phyloP scores from a whole-genome alignment of 2,888 invertebrate species.

The Sphaeridia pumilis region DNA sequence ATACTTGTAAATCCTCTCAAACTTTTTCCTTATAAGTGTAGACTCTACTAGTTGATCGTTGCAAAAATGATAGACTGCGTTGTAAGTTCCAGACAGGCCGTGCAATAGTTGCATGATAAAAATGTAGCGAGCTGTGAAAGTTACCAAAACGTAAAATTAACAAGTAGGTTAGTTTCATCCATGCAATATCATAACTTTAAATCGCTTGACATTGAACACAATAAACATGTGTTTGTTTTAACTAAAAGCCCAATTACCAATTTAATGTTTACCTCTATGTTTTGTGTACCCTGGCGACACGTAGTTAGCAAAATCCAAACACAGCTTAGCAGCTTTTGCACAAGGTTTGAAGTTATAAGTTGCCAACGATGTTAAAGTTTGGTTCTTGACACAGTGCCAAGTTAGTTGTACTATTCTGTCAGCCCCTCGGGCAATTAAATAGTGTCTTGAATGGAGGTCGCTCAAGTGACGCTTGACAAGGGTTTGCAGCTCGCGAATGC shows the following conservation, averaged over 20 bases:
- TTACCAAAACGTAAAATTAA: too few relatives aligned
- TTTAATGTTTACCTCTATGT: neutral
- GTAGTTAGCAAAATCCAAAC: conserved; percentile 3
- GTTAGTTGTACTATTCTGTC: conserved; percentile 1
- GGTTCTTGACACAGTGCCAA: neutral
- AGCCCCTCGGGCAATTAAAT: conserved; percentile 9
- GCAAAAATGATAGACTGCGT: conserved; percentile 8
- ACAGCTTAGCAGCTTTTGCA: conserved; percentile 3
- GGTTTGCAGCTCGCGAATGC: neutral
- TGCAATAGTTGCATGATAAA: conserved; percentile 8
- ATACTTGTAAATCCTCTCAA: conserved; percentile 9
- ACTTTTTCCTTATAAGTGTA: conserved; percentile 8
- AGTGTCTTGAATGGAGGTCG: conserved; percentile 4
- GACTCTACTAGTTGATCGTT: conserved; percentile 9
- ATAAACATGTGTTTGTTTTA: neutral
- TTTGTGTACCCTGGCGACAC: conserved; percentile 8
- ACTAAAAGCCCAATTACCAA: neutral
- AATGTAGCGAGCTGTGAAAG: conserved; percentile 5
- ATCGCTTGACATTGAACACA: too few relatives aligned
- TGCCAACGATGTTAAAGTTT: neutral
- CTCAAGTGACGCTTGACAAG: neutral
- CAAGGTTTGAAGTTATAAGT: neutral
- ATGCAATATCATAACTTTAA: neutral
- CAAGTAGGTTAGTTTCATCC: neutral
- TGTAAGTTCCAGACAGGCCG: conserved; percentile 3